Evolutionary conservation across 2,113 vertebrate species (phyloP), one percentile per base, ranked within the genome.

Genomic region (Cochlearius cochlearius): DNA sequence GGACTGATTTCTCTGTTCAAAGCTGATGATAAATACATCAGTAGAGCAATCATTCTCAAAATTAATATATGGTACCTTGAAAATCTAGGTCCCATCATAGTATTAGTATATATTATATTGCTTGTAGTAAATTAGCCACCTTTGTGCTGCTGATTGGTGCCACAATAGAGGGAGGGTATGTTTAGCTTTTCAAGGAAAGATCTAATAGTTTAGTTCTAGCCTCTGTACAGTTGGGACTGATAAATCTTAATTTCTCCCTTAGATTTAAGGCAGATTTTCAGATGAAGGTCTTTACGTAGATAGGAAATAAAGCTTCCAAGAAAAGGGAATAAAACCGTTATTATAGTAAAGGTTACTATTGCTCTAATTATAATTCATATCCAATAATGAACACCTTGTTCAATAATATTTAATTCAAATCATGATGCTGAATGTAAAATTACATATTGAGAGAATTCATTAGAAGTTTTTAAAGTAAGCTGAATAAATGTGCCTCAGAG

Each of bases 321-420:
- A 92, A 96, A 96, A 94, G 59, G 55, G 69, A 94, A 91, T 96
- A 92, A 92, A 97, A 83, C 41, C 0, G 0, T 95, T 96, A 88
- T 88, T 73, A 60, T 81, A 92, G 83, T 91, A 97, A 96, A 97
- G 77, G 86, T 96, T 97, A 92, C 90, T 94, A 78, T 95, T 96
- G 64, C 74, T 98, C 88, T 97, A 97, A 98, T 98, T 98, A 90
- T 97, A 98, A 97, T 97, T 98, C 85, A 80, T 88, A 96, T 96
- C 94, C 96, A 97, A 95, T 98, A 98, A 96, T 96, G 92, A 98
- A 97, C 92, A 97, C 92, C 95, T 96, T 98, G 93, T 98, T 98
- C 94, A 96, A 97, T 98, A 98, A 94, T 97, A 97, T 96, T 98
- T 98, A 97, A 98, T 98, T 98, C 95, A 98, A 96, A 97, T 97